Evolutionary conservation across 2,113 vertebrate species (phyloP).

Genomic region (Centrocercus urophasianus): DNA sequence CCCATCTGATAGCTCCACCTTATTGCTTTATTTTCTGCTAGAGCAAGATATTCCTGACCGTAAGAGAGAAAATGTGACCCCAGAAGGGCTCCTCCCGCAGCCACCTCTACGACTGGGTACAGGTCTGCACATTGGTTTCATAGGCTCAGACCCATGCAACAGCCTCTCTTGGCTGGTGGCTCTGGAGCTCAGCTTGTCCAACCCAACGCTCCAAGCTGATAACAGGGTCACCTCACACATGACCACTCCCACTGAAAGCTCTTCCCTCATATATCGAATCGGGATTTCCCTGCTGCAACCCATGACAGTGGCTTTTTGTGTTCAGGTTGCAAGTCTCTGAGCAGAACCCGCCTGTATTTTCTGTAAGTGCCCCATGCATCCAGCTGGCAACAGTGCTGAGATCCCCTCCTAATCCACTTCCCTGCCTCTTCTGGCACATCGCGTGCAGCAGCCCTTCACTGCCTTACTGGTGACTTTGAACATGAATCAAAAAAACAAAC

Average conservation of each 20-base stretch:
- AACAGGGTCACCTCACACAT: background rate
- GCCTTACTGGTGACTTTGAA: background rate
- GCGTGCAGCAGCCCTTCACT: fast-evolving
- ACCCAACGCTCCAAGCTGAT: background rate
- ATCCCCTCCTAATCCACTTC: fast-evolving
- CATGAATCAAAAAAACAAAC: background rate
- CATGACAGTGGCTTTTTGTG: background rate
- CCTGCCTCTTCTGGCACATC: background rate
- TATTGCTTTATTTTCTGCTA: background rate
- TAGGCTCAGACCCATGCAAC: background rate
- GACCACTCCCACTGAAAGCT: background rate
- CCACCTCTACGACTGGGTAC: too few species aligned
- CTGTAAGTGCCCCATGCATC: background rate
- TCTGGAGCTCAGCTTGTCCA: background rate
- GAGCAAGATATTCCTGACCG: background rate
- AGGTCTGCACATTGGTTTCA: background rate
- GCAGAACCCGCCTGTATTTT: background rate
- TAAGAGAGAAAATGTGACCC: background rate
- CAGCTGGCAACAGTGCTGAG: background rate
- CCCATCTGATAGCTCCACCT: background rate
- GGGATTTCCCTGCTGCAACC: background rate
- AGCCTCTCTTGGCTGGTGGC: background rate
- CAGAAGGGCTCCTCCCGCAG: background rate
- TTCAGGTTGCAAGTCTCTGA: background rate
- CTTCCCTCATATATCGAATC: background rate